Base-by-base conservation (phyloP, 2,888 invertebrate species). In the Noctua janthina region DNA sequence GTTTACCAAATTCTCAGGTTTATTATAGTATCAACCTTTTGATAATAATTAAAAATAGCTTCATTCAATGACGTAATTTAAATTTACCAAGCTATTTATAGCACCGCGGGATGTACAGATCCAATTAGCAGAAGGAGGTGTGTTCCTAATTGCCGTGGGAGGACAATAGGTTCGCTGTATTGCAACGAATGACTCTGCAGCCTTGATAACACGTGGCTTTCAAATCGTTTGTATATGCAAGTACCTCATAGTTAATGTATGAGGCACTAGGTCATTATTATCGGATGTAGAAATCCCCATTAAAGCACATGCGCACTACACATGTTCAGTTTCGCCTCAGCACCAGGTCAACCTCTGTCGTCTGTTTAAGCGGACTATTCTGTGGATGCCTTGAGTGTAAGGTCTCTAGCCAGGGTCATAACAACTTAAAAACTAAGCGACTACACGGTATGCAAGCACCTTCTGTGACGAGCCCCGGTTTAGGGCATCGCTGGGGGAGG, bases 201-300 rank as follows among this genome's bases (percentile, higher is more conserved):
- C 56, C 54, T 51, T 72, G 68, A 68, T 59, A 15, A 66, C 80
- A 66, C 75, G 73, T 82, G 85, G 54, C 74, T 74, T 78, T 75
- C 39, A 85, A 84, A 84, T 84, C 46, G 74, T 68, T 39, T 35
- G 20, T 72, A 51, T 68, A 72, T 17, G 5, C 23, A 66, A 29
- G 39, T 75, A 51, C 7, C 17, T 76, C 17, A 17, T 66, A 64
- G 8, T 67, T 75, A 56, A 35, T 78, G 29, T 20, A 59, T 66
- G 29, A 54, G 43, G 17, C 69, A 35, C n/a, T 78, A 29, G 43
- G 67, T 46, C 68, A 54, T 69, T 76, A 23, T 20, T 39, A 23
- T 54, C 17, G 73, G 46, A 73, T 73, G 46, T n/a, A 17, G 76
- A 62, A 59, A 59, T 49, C 59, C 73, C 10, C n/a, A 68, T 68